Evolutionary conservation across 2,113 vertebrate genomes (phyloP).

Genomic region (Caloenas nicobarica): DNA sequence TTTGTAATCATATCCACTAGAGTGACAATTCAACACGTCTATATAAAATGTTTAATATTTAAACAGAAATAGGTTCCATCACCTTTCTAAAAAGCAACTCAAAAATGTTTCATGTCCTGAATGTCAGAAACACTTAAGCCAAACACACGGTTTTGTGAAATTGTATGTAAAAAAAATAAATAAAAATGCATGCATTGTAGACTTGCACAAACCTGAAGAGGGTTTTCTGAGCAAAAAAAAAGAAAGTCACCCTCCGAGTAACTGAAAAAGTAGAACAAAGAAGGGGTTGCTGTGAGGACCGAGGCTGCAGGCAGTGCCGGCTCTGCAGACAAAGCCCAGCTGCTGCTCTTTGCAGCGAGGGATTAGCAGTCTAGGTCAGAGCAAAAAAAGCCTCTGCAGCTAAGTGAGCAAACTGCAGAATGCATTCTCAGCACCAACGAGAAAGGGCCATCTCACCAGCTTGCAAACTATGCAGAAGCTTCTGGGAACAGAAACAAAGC

Average conservation of each 20-base stretch:
- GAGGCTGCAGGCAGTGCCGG: not conserved
- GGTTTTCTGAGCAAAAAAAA: not conserved
- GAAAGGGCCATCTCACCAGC: conserved; percentile 38
- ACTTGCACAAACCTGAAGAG: not conserved
- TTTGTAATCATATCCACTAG: not conserved
- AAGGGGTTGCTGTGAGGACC: not conserved
- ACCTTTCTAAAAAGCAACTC: not conserved
- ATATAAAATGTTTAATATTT: not conserved
- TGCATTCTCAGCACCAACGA: conserved; percentile 57
- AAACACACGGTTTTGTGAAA: not conserved
- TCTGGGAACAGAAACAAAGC: conserved; percentile 32
- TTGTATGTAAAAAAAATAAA: not conserved
- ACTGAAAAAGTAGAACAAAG: not conserved
- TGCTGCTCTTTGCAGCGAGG: conserved; percentile 46
- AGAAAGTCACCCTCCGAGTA: conserved; percentile 28
- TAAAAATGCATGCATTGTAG: not conserved
- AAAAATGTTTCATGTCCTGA: not conserved
- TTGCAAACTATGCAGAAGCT: conserved; percentile 39
- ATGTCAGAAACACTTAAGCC: not conserved
- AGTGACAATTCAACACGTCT: not conserved
- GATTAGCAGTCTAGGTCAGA: conserved; percentile 65
- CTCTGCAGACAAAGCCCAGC: conserved; percentile 57
- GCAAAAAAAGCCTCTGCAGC: conserved; percentile 54
- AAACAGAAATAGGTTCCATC: not conserved
- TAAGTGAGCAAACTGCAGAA: conserved; percentile 62